phyloP scores from a whole-genome alignment of 2,113 vertebrate species.

The Zosterops lateralis region DNA sequence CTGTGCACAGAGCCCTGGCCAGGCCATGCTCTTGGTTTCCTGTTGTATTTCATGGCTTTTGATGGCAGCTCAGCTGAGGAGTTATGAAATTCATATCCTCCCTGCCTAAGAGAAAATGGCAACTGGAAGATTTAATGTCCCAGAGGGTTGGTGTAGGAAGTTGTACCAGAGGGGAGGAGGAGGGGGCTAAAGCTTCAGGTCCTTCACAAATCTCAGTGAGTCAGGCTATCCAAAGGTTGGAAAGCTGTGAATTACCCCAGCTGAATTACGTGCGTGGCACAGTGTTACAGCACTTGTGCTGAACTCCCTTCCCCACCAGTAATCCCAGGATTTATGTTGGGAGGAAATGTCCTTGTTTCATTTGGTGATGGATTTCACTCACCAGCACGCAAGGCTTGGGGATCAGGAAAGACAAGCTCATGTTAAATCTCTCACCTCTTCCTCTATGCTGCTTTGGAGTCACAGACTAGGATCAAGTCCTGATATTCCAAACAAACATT shows the following conservation, averaged over 20 bases:
- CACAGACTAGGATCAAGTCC: not conserved
- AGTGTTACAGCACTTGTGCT: not conserved
- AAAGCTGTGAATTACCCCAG: not conserved
- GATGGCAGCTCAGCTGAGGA: conserved; percentile 62
- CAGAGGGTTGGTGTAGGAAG: conserved; percentile 50
- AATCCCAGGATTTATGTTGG: not conserved
- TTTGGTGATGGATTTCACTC: not conserved
- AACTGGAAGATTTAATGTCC: conserved; percentile 72
- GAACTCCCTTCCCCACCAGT: not conserved
- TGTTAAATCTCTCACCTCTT: not conserved
- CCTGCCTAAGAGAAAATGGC: conserved; percentile 48
- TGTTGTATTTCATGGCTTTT: conserved; percentile 66
- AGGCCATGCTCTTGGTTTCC: conserved; percentile 53
- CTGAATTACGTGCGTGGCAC: not conserved
- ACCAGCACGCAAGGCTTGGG: not conserved
- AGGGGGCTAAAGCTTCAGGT: not conserved
- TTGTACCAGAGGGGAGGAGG: not conserved
- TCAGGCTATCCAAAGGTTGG: not conserved
- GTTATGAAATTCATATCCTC: conserved; percentile 75
- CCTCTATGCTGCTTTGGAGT: not conserved
- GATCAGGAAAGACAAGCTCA: not conserved
- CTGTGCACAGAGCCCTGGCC: not conserved
- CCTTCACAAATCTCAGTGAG: not conserved
- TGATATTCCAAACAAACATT: not conserved
- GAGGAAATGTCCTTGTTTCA: not conserved